Evolutionary conservation across 2,113 vertebrate species (phyloP).

Genomic region (Andinoacara biseriatus): DNA sequence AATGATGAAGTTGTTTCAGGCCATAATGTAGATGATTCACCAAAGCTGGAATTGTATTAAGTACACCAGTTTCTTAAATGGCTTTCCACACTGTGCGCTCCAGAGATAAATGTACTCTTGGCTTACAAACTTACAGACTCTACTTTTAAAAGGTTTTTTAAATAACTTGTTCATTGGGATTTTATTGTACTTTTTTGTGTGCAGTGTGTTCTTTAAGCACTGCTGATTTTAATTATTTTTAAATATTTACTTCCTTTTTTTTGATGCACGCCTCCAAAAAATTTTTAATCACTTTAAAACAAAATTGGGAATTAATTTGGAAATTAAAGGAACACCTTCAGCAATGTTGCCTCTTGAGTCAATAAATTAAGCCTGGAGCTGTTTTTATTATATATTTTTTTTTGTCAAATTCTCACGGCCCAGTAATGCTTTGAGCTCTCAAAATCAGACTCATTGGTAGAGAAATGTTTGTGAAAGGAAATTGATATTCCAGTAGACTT

Average conservation of each 20-base stretch:
- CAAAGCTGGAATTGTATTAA: constrained; percentile 10
- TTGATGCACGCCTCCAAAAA: no score
- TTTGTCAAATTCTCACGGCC: background rate
- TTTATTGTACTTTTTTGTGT: background rate
- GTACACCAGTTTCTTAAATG: background rate
- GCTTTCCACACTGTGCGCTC: background rate
- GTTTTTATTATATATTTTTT: background rate
- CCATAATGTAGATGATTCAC: constrained; percentile 1
- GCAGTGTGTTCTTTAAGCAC: background rate
- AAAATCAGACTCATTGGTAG: background rate
- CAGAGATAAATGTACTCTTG: background rate
- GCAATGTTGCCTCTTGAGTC: background rate
- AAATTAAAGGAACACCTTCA: background rate
- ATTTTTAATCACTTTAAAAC: no score
- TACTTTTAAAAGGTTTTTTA: background rate
- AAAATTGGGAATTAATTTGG: background rate
- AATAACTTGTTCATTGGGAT: background rate
- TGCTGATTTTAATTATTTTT: background rate
- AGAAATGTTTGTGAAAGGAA: background rate
- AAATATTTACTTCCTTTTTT: background rate
- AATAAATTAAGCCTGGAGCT: background rate
- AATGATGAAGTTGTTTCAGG: constrained; percentile 32
- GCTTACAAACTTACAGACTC: background rate
- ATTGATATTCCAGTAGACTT: background rate
- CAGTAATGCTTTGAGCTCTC: background rate